phyloP scores from a whole-genome alignment of 2,113 vertebrate genomes.

The Hemiscyllium ocellatum region DNA sequence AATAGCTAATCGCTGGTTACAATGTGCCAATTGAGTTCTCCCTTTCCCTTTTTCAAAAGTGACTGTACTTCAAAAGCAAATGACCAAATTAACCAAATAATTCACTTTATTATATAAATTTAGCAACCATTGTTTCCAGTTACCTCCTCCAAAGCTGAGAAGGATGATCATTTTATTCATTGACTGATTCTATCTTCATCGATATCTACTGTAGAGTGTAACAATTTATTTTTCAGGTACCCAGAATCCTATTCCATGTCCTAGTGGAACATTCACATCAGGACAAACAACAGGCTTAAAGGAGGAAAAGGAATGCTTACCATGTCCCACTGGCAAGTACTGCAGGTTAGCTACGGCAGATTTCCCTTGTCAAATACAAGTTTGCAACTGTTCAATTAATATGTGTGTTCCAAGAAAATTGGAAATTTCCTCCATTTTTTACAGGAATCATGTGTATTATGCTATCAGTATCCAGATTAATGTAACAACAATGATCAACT shows the following conservation, averaged over 20 bases:
- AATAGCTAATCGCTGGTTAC: neutral
- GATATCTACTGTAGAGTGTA: neutral
- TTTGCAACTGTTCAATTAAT: neutral
- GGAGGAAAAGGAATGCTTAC: constrained; percentile 66
- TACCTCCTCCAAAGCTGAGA: neutral
- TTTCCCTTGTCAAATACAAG: too few relatives aligned
- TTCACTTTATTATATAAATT: neutral
- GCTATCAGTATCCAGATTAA: neutral
- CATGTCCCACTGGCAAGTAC: constrained; percentile 75
- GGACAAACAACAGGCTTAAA: constrained; percentile 59
- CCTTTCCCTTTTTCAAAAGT: neutral
- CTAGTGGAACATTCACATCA: constrained; percentile 74
- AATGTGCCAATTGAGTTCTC: neutral
- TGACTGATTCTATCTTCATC: neutral
- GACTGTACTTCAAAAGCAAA: neutral
- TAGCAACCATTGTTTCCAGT: neutral
- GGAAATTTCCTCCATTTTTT: neutral
- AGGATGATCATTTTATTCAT: neutral
- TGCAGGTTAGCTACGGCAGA: constrained; percentile 62
- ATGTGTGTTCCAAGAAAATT: neutral
- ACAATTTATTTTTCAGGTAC: constrained; percentile 56
- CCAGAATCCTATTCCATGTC: constrained; percentile 64
- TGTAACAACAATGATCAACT: neutral
- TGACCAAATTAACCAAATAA: neutral
- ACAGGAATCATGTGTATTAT: neutral